Base-by-base conservation (phyloP, 2,113 vertebrate genomes). In the Lutjanus erythropterus region DNA sequence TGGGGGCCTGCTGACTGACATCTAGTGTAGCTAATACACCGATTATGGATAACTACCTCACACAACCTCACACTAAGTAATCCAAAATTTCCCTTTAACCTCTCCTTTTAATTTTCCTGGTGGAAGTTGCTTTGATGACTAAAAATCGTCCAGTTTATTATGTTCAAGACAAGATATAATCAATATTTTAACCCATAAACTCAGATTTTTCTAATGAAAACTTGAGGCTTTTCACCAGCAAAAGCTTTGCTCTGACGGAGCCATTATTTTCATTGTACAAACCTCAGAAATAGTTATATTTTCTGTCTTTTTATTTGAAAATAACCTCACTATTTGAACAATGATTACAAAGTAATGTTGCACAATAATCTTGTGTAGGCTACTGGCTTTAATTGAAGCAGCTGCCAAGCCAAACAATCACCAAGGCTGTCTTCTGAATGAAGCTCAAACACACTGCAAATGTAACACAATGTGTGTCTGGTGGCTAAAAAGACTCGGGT, bases 371-470 rank as follows among this genome's bases (percentile, higher is more conserved):
- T 41, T 46, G 35, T 47, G 25, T 5, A 56, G 58, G 19, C 25
- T 49, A 19, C 15, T 65, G 33, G n/a, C 29, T n/a, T 67, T 42
- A 69, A 84, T 12, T 73, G 25, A 64, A 62, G 53, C 42, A 49
- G 5, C 46, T 53, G 35, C 55, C 31, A 86, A 52, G 18, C 41
- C 39, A 75, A 84, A 71, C 44, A 71, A 71, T 70, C 55, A 47
- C n/a, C 21, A 55, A 75, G 10, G 27, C 19, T 2, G 19, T 71
- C 35, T 35, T 35, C 18, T 85, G 41, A 75, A 71, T 41, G 41
- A 69, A 65, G 72, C 44, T 75, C 23, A 50, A 59, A 69, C 60
- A 41, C 21, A 42, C 15, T 46, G 61, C 8, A 60, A 73, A 80
- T 31, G 19, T 44, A 50, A 39, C 46, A 71, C 56, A 69, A 71